phyloP scores from a whole-genome alignment of 2,797 vertebrate species.

The Vultur gryphus region DNA sequence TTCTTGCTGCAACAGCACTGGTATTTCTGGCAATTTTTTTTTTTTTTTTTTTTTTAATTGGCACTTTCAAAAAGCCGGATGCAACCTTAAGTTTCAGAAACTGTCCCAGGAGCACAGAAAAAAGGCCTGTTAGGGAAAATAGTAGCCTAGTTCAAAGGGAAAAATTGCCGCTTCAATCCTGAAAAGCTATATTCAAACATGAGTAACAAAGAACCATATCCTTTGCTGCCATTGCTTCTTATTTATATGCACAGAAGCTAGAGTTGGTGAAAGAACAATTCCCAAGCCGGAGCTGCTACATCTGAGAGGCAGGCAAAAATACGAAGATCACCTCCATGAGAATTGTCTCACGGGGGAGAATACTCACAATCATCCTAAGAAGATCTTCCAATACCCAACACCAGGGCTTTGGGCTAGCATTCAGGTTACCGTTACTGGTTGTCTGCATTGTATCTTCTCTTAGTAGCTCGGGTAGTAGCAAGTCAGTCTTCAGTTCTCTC shows the following conservation, averaged over 20 bases:
- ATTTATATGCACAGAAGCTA: background rate
- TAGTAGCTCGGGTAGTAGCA: background rate
- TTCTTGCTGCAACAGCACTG: background rate
- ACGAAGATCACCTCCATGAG: too few species aligned
- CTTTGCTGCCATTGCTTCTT: background rate
- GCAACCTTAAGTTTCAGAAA: background rate
- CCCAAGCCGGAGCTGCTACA: too few species aligned
- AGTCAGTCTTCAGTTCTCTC: background rate
- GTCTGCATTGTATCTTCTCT: background rate
- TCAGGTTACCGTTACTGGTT: background rate
- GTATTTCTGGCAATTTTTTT: background rate
- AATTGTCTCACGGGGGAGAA: background rate
- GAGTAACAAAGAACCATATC: background rate
- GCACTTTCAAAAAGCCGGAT: background rate
- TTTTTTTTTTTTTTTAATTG: background rate
- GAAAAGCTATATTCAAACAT: background rate
- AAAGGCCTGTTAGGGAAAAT: background rate
- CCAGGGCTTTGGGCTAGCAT: background rate
- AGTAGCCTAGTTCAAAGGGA: background rate
- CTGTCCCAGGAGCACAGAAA: background rate
- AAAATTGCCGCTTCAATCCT: background rate
- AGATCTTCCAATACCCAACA: background rate
- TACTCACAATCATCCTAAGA: too few species aligned
- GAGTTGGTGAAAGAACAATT: background rate
- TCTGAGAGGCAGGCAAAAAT: too few species aligned